A percentile compares a stretch with the other conserved stretches of the same genome.
These are phyloP conservation scores for Cinara cedri DNA, from an alignment of 2,888 invertebrate species.

Conservation along the genomic window DNA sequence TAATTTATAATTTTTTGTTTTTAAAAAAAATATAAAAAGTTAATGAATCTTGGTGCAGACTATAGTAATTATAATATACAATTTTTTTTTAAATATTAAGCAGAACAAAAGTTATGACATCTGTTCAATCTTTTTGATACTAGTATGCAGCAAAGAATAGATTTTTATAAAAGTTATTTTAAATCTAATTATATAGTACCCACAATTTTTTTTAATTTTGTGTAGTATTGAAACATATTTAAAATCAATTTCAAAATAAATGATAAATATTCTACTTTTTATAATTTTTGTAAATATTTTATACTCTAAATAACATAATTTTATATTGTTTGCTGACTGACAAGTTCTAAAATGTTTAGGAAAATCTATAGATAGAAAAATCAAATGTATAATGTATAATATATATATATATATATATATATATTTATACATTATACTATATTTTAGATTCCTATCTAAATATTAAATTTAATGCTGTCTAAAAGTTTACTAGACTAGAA, in stretches of 20 bases:
- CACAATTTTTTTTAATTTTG: background rate
- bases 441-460: background rate
- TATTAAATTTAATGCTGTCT: background rate
- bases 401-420: no score
- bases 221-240: background rate
- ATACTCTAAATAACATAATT: background rate
- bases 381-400: background rate
- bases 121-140: no score
- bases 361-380: slow-evolving; percentile 14
- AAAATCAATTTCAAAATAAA: background rate
- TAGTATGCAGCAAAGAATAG: background rate
- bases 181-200: background rate
- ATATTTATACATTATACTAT: no score
- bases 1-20: no score
- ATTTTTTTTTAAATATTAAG: no score
- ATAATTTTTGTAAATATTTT: background rate
- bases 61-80: no score
- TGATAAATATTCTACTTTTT: background rate
- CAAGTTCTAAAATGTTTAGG: slow-evolving; percentile 8
- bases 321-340: background rate
- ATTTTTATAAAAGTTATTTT: background rate
- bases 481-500: slow-evolving; percentile 36
- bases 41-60: no score
- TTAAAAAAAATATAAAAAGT: no score
- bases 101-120: no score